These are phyloP conservation scores for Chromoteleia sp. DNA, from an alignment of 2,888 invertebrate species.

Conservation along the genomic window DNA sequence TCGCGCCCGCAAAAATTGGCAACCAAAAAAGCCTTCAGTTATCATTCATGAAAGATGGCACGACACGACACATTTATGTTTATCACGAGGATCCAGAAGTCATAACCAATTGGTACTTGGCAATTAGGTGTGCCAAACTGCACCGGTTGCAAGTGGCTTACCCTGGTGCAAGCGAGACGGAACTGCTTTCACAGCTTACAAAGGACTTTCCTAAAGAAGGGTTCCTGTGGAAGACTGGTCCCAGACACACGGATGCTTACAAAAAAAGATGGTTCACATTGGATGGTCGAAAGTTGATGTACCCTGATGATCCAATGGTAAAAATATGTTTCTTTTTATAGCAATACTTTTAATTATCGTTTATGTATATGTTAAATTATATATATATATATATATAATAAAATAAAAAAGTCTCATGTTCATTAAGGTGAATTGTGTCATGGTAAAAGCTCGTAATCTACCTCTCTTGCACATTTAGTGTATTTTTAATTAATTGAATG, in stretches of 20 bases:
- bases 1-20: constrained; percentile 93
- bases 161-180: constrained; percentile 90
- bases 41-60: constrained; percentile 93
- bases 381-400: too few relatives aligned
- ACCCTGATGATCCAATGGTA: constrained; percentile 93
- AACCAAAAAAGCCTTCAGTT: constrained; percentile 93
- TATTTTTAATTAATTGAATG: too few relatives aligned
- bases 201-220: constrained; percentile 94
- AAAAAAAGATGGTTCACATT: constrained; percentile 95
- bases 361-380: too few relatives aligned
- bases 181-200: constrained; percentile 90
- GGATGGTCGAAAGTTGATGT: constrained; percentile 96
- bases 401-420: too few relatives aligned
- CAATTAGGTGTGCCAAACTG: constrained; percentile 93
- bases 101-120: constrained; percentile 94
- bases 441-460: too few relatives aligned
- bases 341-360: too few relatives aligned
- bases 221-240: constrained; percentile 95
- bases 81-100: constrained; percentile 94
- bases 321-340: constrained; percentile 4
- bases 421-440: too few relatives aligned
- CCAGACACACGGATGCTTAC: constrained; percentile 91
- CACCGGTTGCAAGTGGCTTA: constrained; percentile 93
- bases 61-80: constrained; percentile 94
- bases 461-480: too few relatives aligned